A percentile compares a stretch with the other conserved stretches of the same genome.
Evolutionary conservation across 2,888 invertebrate species (phyloP).

Genomic region (Tridacna gigas): DNA sequence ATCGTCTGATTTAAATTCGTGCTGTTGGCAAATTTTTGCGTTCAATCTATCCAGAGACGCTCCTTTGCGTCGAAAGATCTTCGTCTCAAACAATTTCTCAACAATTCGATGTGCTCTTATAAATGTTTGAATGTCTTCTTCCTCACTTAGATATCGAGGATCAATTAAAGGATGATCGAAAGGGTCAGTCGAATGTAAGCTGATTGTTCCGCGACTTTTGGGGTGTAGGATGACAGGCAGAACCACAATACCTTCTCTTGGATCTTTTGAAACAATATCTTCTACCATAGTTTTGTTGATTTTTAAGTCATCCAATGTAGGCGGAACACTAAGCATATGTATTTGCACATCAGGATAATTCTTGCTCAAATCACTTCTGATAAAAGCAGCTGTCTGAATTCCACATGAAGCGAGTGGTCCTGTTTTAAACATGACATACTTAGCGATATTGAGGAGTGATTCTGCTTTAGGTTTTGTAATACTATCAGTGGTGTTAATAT

Average conservation of each 20-base stretch:
- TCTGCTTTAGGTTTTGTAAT: constrained; percentile 25
- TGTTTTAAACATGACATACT: constrained; percentile 30
- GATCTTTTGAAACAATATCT: constrained; percentile 17
- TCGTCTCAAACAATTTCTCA: constrained; percentile 30
- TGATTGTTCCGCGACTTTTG: constrained; percentile 92
- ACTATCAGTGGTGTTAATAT: constrained; percentile 38
- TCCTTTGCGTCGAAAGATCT: constrained; percentile 27
- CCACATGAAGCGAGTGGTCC: constrained; percentile 29
- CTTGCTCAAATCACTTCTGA: constrained; percentile 23
- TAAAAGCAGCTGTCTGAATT: constrained; percentile 28
- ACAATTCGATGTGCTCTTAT: constrained; percentile 38
- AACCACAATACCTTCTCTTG: constrained; percentile 16
- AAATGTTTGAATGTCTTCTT: constrained; percentile 47
- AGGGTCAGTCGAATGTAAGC: constrained; percentile 91
- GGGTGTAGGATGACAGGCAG: constrained; percentile 83
- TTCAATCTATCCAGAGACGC: constrained; percentile 4
- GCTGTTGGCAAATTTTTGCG: constrained; percentile 14
- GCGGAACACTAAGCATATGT: constrained; percentile 25
- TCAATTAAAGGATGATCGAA: constrained; percentile 92
- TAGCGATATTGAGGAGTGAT: constrained; percentile 5
- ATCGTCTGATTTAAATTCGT: constrained; percentile 30
- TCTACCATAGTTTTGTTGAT: constrained; percentile 12
- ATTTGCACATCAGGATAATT: constrained; percentile 51
- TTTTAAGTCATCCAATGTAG: neutral
- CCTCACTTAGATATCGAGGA: constrained; percentile 92